phyloP scores from a whole-genome alignment of 2,797 vertebrate species.

The Lophotriccus pileatus region DNA sequence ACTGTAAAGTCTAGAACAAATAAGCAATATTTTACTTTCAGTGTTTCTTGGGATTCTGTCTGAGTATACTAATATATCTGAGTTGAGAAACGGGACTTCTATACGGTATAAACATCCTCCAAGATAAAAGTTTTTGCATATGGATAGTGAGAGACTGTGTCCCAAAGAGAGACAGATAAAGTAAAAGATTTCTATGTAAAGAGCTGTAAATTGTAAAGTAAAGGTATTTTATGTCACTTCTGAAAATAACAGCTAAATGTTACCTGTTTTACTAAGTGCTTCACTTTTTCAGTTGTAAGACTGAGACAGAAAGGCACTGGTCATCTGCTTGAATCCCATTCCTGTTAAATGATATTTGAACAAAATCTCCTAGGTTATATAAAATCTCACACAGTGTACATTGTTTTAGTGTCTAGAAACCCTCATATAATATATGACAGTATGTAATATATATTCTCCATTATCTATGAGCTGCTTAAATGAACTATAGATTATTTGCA shows the following conservation, averaged over 20 bases:
- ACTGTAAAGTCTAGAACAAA: not conserved
- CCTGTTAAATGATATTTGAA: not conserved
- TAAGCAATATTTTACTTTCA: not conserved
- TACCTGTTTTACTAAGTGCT: not conserved
- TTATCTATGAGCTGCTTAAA: not conserved
- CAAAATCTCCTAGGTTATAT: not conserved
- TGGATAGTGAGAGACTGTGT: not conserved
- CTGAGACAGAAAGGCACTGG: not conserved
- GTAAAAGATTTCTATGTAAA: not conserved
- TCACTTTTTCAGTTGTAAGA: not conserved
- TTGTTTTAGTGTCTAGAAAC: not conserved
- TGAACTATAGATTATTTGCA: not conserved
- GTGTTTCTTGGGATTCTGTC: not conserved
- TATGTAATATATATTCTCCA: not conserved
- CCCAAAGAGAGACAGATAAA: not conserved
- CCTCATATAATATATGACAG: not conserved
- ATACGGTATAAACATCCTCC: not conserved
- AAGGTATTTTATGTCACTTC: not conserved
- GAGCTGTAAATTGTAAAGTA: not conserved
- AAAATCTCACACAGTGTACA: not conserved
- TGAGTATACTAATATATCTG: not conserved
- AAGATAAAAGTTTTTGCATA: not conserved
- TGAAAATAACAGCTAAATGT: not conserved
- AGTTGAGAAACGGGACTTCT: not conserved
- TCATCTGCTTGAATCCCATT: not conserved